Base-by-base conservation (phyloP, 2,888 invertebrate species). In the Actias luna region DNA sequence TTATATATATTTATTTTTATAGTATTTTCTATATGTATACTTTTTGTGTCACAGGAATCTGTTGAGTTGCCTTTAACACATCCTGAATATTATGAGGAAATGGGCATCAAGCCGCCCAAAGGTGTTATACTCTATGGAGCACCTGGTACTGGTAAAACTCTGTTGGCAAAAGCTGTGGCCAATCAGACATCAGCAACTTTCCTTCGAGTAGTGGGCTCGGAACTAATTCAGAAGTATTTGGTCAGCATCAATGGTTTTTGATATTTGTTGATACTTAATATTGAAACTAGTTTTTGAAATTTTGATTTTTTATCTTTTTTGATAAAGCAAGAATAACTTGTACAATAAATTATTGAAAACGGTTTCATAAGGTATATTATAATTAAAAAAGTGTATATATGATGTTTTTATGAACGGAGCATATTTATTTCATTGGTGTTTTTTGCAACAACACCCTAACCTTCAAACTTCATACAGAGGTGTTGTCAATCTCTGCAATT, bases 171-270 rank as follows among this genome's bases (percentile, higher is more conserved):
- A 90, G 99, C 99, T 27, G 99, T 99, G 0, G 99, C 99, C 57
- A 99, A 99, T 92, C 99, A 99, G 87, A 99, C 99, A 0, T 99
- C 99, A 0, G 99, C 99, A 0, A 99, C 99, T 18, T 99, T 99
- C 91, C 93, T 99, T 59, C 94, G 99, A 73, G 99, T 99, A 62
- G 99, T 99, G 22, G 99, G 99, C n/a, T 99, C 99, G 3, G 99
- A 99, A 89, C 94, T 99, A 29, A 99, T 99, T 80, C 99, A 99
- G 82, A 99, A 99, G 87, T 99, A 99, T 90, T 94, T 99, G 92
- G 96, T 96, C 87, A 88, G 87, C 79, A 60, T 18, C 58, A 42
- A 5, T 35, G 58, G 16, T 42, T 39, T 5, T 35, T 31, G 22
- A 22, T 46, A 22, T 18, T 39, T 7, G 22, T 22, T 22, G 10